phyloP scores from a whole-genome alignment of 2,113 vertebrate species.

The Cololabis saira region DNA sequence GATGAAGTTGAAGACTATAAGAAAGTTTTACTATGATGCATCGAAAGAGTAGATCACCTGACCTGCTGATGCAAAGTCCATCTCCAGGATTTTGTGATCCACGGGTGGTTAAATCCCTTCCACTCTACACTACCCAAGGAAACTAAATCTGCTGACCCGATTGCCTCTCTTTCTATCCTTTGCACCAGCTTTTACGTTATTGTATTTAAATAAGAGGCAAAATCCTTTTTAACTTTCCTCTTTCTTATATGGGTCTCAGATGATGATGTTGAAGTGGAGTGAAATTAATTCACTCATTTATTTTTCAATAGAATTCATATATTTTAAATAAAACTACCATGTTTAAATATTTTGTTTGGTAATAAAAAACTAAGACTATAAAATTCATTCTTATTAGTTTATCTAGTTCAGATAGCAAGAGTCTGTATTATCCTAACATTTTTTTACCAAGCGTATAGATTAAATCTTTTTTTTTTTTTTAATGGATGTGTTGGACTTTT shows the following conservation, averaged over 20 bases:
- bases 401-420: too few species aligned
- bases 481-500: background rate
- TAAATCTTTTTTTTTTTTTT: too few species aligned
- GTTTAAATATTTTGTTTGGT: too few species aligned
- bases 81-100: constrained; percentile 27
- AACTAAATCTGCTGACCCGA: constrained; percentile 73
- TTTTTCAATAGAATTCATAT: too few species aligned
- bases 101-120: constrained; percentile 26
- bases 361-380: too few species aligned
- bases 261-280: constrained; percentile 46
- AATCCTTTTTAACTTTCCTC: constrained; percentile 71
- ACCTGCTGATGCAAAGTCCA: constrained; percentile 39
- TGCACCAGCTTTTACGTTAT: constrained; percentile 49
- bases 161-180: constrained; percentile 54
- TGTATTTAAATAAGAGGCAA: constrained; percentile 64
- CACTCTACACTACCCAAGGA: constrained; percentile 38
- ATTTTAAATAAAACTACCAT: too few species aligned
- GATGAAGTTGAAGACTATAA: constrained; percentile 6
- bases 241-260: constrained; percentile 41
- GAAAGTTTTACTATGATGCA: background rate
- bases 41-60: constrained; percentile 43
- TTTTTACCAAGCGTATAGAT: background rate
- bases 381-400: too few species aligned
- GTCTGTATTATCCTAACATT: too few species aligned
- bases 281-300: background rate